A percentile compares a stretch with the other conserved stretches of the same genome.
These are phyloP conservation scores for Cephus rjabovi DNA, from an alignment of 2,888 invertebrate species.

Conservation along the genomic window DNA sequence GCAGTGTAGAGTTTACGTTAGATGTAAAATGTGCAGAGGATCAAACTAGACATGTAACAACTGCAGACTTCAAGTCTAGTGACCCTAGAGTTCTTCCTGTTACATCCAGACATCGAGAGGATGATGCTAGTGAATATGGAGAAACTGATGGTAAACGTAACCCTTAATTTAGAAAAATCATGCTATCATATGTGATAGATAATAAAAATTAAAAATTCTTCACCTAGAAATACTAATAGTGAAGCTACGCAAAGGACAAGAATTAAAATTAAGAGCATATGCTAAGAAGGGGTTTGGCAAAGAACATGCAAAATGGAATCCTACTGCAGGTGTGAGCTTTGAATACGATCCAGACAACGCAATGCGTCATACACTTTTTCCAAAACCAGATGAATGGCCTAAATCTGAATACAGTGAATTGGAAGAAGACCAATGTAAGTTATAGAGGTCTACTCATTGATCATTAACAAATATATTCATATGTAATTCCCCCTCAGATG, in stretches of 20 bases:
- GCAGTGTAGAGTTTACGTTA: slow-evolving; percentile 97
- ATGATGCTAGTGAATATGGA: slow-evolving; percentile 93
- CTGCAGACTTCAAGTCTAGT: slow-evolving; percentile 93
- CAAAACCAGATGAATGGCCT: slow-evolving; percentile 99
- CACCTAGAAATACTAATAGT: slow-evolving; percentile 75
- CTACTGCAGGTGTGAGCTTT: slow-evolving; percentile 97
- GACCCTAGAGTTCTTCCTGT: slow-evolving; percentile 94
- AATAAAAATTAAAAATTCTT: not conserved
- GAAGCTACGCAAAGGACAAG: slow-evolving; percentile 86
- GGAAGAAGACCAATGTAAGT: slow-evolving; percentile 87
- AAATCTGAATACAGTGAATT: slow-evolving; percentile 97
- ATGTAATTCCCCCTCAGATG: slow-evolving; percentile 69
- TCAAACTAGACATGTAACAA: slow-evolving; percentile 94
- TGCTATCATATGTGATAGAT: not conserved
- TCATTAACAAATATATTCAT: not conserved
- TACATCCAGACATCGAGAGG: slow-evolving; percentile 91
- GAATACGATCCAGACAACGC: slow-evolving; percentile 99
- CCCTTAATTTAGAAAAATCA: not conserved
- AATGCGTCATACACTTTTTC: slow-evolving; percentile 94
- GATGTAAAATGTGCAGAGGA: slow-evolving; percentile 97
- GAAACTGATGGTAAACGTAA: slow-evolving; percentile 85
- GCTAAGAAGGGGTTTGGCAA: slow-evolving; percentile 98
- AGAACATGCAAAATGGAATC: slow-evolving; percentile 99
- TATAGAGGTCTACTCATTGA: not conserved
- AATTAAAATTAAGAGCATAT: slow-evolving; percentile 92